Percentiles rank a stretch among this genome's conserved stretches.
phyloP scores from a whole-genome alignment of 2,113 vertebrate genomes.

The Benitochromis conjunctus region DNA sequence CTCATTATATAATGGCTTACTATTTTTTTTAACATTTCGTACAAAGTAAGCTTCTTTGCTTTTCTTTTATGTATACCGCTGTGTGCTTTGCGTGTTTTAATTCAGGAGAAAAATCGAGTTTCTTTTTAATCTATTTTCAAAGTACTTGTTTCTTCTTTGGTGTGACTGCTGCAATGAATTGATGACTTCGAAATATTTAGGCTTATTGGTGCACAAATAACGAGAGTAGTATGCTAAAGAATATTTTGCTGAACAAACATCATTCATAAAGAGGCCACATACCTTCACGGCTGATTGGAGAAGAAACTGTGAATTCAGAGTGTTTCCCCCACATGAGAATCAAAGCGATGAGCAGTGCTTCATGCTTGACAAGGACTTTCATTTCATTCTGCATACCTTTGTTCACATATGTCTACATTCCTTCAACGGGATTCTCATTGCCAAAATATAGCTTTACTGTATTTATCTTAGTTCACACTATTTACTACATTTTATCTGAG shows the following conservation, averaged over 20 bases:
- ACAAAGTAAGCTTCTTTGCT: background rate
- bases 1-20: background rate
- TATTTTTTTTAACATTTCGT: background rate
- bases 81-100: background rate
- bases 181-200: slow-evolving; percentile 6
- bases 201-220: slow-evolving; percentile 30
- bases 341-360: slow-evolving; percentile 30
- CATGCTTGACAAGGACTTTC: slow-evolving; percentile 31
- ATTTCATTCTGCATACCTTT: slow-evolving; percentile 22
- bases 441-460: background rate
- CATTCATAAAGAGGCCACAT: slow-evolving; percentile 5
- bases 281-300: slow-evolving; percentile 14
- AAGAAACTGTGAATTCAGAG: slow-evolving; percentile 22
- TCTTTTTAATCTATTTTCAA: background rate
- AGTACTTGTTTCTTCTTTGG: background rate
- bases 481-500: background rate
- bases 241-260: slow-evolving; percentile 34
- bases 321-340: background rate
- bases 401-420: background rate
- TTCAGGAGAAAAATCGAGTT: background rate
- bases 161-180: slow-evolving; percentile 5
- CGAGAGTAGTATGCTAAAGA: slow-evolving; percentile 1
- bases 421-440: background rate
- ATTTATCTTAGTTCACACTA: background rate
- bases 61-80: background rate